Conservation (phyloP, 2,113 vertebrate species). For the Chaetorhynchus papuensis region DNA sequence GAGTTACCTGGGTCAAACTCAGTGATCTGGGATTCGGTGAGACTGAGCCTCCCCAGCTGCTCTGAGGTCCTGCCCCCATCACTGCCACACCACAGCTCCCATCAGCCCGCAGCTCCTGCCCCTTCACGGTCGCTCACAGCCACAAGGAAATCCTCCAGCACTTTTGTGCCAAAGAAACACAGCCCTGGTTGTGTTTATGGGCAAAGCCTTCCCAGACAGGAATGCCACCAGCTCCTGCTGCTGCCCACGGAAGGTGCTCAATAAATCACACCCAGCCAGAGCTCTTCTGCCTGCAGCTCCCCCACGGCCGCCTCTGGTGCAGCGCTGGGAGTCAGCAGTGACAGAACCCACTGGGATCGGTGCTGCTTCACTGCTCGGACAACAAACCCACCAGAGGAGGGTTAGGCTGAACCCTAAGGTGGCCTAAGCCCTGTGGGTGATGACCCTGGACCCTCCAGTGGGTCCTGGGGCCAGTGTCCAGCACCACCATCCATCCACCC, state of each 20-base stretch:
- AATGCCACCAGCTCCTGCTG: background rate
- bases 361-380: fast-evolving
- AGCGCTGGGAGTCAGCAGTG: fast-evolving
- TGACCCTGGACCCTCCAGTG: fast-evolving
- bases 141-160: fast-evolving
- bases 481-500: background rate
- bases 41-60: background rate
- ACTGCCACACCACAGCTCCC: fast-evolving
- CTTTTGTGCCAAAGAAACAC: fast-evolving
- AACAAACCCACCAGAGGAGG: background rate
- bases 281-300: background rate
- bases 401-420: background rate
- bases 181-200: fast-evolving
- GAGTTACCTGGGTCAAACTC: background rate
- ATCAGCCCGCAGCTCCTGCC: fast-evolving
- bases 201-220: background rate
- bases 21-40: fast-evolving
- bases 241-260: background rate
- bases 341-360: fast-evolving
- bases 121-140: background rate
- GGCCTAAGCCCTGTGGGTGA: fast-evolving
- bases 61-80: fast-evolving
- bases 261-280: fast-evolving
- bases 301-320: fast-evolving
- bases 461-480: background rate